Evolutionary conservation across 2,888 invertebrate genomes (phyloP).

Genomic region (Danaus chrysippus): DNA sequence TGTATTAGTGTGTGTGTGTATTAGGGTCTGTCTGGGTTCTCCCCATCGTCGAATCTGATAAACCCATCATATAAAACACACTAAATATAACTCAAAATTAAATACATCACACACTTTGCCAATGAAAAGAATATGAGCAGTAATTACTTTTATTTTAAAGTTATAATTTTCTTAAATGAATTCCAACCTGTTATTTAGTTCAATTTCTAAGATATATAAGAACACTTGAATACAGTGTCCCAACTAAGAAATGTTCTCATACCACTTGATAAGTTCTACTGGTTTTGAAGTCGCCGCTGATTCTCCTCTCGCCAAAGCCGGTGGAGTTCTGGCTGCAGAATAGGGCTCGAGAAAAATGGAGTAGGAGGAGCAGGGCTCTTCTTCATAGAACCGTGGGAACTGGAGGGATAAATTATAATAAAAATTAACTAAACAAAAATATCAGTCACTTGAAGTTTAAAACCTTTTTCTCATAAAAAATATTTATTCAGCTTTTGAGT

Average conservation of each 20-base stretch:
- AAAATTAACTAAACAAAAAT: too few species aligned
- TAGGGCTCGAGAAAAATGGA: conserved; percentile 45
- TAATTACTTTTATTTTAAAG: too few species aligned
- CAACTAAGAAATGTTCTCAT: not conserved
- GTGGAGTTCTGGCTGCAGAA: conserved; percentile 48
- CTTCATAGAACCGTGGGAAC: conserved; percentile 57
- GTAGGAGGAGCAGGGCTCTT: conserved; percentile 57
- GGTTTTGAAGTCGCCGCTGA: conserved; percentile 45
- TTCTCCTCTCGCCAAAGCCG: conserved; percentile 50
- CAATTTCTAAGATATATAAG: too few species aligned
- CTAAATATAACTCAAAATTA: too few species aligned
- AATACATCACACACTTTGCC: too few species aligned
- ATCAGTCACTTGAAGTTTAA: too few species aligned
- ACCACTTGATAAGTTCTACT: conserved; percentile 56
- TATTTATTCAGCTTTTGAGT: too few species aligned
- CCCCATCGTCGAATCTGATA: conserved; percentile 80
- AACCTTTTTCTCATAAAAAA: too few species aligned
- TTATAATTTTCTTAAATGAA: too few species aligned
- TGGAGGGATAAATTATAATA: conserved; percentile 19
- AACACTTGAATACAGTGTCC: too few species aligned
- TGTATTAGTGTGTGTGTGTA: conserved; percentile 2
- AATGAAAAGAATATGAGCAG: too few species aligned
- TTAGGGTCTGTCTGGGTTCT: conserved; percentile 30
- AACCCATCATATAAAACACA: conserved; percentile 55
- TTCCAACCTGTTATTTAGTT: too few species aligned